Percentiles rank a stretch among this genome's conserved stretches.
phyloP scores from a whole-genome alignment of 92 coral and sea anemone genomes.

The Epizoanthus scotinus region DNA sequence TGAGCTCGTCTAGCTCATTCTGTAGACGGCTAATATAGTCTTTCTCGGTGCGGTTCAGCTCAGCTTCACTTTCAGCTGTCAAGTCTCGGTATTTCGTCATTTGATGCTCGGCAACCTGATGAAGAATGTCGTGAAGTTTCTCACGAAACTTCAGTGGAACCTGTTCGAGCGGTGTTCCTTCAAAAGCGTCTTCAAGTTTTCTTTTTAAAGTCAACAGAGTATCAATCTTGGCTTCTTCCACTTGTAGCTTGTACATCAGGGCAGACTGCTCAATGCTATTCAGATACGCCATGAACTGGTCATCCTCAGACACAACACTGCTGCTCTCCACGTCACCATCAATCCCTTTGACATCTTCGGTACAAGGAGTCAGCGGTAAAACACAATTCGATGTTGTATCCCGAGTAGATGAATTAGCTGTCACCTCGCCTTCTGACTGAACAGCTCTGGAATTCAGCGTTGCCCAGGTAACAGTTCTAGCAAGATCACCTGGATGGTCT shows the following conservation, averaged over 20 bases:
- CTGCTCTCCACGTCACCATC: slow-evolving; percentile 56
- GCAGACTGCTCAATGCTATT: slow-evolving; percentile 94
- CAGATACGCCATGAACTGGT: slow-evolving; percentile 87
- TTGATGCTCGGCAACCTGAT: slow-evolving; percentile 79
- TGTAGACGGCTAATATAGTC: slow-evolving; percentile 68
- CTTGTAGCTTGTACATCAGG: slow-evolving; percentile 81
- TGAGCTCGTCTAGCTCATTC: slow-evolving; percentile 63
- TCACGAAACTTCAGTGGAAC: slow-evolving; percentile 86
- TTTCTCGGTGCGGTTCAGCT: slow-evolving; percentile 62
- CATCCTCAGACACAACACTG: slow-evolving; percentile 51
- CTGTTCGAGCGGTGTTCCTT: slow-evolving; percentile 90
- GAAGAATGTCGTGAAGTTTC: slow-evolving; percentile 87
- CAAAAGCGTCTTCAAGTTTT: slow-evolving; percentile 86
- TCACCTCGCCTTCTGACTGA: slow-evolving; percentile 23
- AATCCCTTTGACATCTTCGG: slow-evolving; percentile 42
- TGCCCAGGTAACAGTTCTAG: slow-evolving; percentile 71
- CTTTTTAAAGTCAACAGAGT: slow-evolving; percentile 78
- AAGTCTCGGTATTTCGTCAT: slow-evolving; percentile 78
- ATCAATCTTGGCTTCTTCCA: slow-evolving; percentile 94
- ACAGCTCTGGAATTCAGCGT: slow-evolving; percentile 33
- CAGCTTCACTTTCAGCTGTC: slow-evolving; percentile 56
- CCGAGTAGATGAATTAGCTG: slow-evolving; percentile 21
- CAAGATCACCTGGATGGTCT: neutral
- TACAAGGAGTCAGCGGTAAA: slow-evolving; percentile 5
- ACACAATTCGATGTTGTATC: neutral